Conservation (phyloP, 1,140 invertebrate genomes). For the Drosophila tristis region DNA sequence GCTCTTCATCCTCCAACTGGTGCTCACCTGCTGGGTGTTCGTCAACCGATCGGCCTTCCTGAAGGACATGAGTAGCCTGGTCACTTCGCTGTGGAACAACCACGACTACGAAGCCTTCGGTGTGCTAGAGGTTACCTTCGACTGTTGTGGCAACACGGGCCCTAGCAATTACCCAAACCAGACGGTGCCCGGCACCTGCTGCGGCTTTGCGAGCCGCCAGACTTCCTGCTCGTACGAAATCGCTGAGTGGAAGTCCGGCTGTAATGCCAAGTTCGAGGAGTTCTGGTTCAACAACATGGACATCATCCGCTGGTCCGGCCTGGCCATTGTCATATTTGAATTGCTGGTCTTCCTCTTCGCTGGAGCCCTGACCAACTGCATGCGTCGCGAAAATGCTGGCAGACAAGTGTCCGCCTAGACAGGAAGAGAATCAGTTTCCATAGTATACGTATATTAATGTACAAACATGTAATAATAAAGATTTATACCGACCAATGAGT, state of each 20-base stretch:
- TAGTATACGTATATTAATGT: too few species aligned
- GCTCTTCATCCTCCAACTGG: conserved; percentile 87
- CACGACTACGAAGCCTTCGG: conserved; percentile 48
- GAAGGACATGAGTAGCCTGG: conserved; percentile 76
- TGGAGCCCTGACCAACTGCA: conserved; percentile 52
- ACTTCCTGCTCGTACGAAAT: conserved; percentile 41
- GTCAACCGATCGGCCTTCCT: conserved; percentile 84
- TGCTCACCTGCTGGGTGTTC: conserved; percentile 86
- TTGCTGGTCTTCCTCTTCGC: conserved; percentile 67
- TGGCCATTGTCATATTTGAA: conserved; percentile 69
- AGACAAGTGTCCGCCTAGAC: conserved; percentile 23
- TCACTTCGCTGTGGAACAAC: conserved; percentile 76
- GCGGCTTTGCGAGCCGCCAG: conserved; percentile 68
- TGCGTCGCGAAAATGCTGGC: conserved; percentile 42
- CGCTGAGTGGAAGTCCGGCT: conserved; percentile 69
- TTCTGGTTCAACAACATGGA: conserved; percentile 69
- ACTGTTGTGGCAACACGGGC: conserved; percentile 87
- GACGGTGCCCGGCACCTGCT: conserved; percentile 83
- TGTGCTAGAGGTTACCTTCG: conserved; percentile 74
- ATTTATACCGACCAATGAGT: too few species aligned
- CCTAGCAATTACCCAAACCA: conserved; percentile 79
- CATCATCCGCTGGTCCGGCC: conserved; percentile 66
- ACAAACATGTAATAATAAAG: too few species aligned
- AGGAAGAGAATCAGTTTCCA: too few species aligned
- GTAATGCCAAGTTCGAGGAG: conserved; percentile 42